Percentiles rank a stretch among this genome's conserved stretches.
Conservation (phyloP, 2,113 vertebrate genomes). For the Brachyhypopomus gauderio region DNA sequence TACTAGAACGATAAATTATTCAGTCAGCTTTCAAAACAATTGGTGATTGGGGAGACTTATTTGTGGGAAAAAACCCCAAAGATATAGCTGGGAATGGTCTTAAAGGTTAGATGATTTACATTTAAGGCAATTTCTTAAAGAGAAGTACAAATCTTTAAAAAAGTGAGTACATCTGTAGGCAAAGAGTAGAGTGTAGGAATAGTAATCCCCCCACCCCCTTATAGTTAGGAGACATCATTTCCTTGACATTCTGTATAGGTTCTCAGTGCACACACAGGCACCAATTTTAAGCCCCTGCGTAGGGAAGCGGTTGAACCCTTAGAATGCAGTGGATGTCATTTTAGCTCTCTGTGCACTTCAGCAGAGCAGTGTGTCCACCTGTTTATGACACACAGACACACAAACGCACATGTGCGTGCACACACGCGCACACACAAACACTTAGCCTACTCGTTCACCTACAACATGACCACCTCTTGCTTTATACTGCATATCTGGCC, state of each 20-base stretch:
- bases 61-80: not conserved
- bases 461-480: slow-evolving; percentile 27
- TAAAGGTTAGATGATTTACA: slow-evolving; percentile 19
- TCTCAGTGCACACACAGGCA: slow-evolving; percentile 59
- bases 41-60: slow-evolving; percentile 15
- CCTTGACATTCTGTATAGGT: slow-evolving; percentile 62
- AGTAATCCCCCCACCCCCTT: slow-evolving; percentile 48
- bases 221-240: slow-evolving; percentile 55
- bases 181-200: slow-evolving; percentile 45
- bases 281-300: slow-evolving; percentile 74
- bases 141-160: not conserved
- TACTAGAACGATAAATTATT: slow-evolving; percentile 50
- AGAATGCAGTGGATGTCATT: slow-evolving; percentile 74
- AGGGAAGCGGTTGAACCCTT: slow-evolving; percentile 74
- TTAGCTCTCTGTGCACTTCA: slow-evolving; percentile 72
- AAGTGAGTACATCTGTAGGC: slow-evolving; percentile 5
- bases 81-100: slow-evolving; percentile 15
- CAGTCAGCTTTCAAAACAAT: slow-evolving; percentile 47
- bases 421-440: not conserved
- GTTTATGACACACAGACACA: slow-evolving; percentile 68
- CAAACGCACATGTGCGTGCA: no score
- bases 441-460: slow-evolving; percentile 50
- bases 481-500: slow-evolving; percentile 11
- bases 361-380: slow-evolving; percentile 70
- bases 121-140: not conserved